Evolutionary conservation across 2,888 invertebrate genomes (phyloP).

Genomic region (Timandra comae): DNA sequence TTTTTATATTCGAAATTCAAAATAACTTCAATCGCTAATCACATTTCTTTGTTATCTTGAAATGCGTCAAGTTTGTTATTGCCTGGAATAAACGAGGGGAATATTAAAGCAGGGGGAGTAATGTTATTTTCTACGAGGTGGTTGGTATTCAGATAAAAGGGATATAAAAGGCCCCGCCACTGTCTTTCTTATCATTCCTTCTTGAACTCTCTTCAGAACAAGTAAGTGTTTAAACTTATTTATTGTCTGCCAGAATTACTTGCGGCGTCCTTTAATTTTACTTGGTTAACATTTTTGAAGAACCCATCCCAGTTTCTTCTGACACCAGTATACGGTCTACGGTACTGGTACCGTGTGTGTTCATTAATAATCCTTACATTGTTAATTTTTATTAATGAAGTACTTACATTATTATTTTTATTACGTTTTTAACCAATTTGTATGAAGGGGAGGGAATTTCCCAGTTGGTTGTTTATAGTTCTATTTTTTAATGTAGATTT

Average conservation of each 20-base stretch:
- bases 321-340: too few species aligned
- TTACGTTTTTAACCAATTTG: too few species aligned
- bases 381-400: too few species aligned
- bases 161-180: conserved; percentile 26
- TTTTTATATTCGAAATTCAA: conserved; percentile 13
- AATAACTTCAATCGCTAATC: conserved; percentile 40
- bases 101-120: conserved; percentile 68
- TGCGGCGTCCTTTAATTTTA: too few species aligned
- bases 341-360: too few species aligned
- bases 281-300: too few species aligned
- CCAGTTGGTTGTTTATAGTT: too few species aligned
- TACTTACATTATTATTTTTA: too few species aligned
- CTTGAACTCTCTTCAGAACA: conserved; percentile 13
- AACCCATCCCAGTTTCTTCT: too few species aligned
- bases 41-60: conserved; percentile 47
- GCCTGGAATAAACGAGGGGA: conserved; percentile 52
- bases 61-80: conserved; percentile 65
- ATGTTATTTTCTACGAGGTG: conserved; percentile 40
- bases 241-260: not conserved
- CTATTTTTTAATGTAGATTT: too few species aligned
- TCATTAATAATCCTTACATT: too few species aligned
- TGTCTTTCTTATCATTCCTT: conserved; percentile 33
- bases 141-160: conserved; percentile 48
- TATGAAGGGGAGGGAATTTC: too few species aligned
- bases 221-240: conserved; percentile 18